A percentile compares a stretch with the other conserved stretches of the same genome.
Conservation (phyloP, 1,140 invertebrate species). For the Cecropterus lyciades region DNA sequence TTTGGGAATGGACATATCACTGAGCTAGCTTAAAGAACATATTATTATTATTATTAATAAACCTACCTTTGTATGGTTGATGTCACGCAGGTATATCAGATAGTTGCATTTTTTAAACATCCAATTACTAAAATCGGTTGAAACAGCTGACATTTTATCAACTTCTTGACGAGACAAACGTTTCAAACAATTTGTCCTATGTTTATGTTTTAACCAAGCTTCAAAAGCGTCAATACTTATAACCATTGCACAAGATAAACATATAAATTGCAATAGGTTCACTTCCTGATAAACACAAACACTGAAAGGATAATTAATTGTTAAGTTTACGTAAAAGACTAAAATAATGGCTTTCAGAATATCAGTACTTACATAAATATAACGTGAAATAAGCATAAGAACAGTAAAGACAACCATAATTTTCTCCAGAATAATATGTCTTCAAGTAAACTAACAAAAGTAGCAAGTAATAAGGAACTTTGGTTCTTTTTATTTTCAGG, state of each 20-base stretch:
- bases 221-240: slow-evolving; percentile 68
- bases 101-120: slow-evolving; percentile 51
- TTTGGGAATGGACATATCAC: no score
- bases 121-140: slow-evolving; percentile 47
- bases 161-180: slow-evolving; percentile 56
- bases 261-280: slow-evolving; percentile 61
- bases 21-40: no score
- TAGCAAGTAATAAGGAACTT: slow-evolving; percentile 39
- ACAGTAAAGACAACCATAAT: slow-evolving; percentile 70
- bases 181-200: slow-evolving; percentile 70
- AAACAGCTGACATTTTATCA: slow-evolving; percentile 47
- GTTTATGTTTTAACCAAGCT: slow-evolving; percentile 75
- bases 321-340: no score
- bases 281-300: slow-evolving; percentile 59
- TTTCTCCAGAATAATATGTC: slow-evolving; percentile 75
- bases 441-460: slow-evolving; percentile 38
- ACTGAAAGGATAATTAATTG: slow-evolving; percentile 50
- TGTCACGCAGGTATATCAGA: slow-evolving; percentile 64
- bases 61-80: slow-evolving; percentile 72
- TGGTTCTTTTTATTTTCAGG: slow-evolving; percentile 45
- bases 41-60: neutral
- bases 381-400: slow-evolving; percentile 62
- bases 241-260: slow-evolving; percentile 49
- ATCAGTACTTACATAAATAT: slow-evolving; percentile 65
- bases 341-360: no score